phyloP scores from a whole-genome alignment of 2,113 vertebrate genomes.

The Sturnus vulgaris region DNA sequence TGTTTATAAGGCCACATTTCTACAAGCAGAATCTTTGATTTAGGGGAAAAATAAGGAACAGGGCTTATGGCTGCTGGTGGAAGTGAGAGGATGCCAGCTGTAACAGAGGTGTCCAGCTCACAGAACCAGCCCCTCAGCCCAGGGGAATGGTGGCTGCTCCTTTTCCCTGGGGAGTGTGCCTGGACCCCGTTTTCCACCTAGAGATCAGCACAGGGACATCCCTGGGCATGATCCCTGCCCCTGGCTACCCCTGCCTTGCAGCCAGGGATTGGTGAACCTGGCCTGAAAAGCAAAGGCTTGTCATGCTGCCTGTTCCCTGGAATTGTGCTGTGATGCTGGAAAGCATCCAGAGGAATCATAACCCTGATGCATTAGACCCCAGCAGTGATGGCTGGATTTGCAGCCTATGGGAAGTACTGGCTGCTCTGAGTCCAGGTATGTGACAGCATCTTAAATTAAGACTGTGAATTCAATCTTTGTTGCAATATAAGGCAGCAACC shows the following conservation, averaged over 20 bases:
- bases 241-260: not conserved
- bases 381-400: not conserved
- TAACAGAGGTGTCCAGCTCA: not conserved
- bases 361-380: not conserved
- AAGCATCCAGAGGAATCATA: not conserved
- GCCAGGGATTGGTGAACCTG: not conserved
- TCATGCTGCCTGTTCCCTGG: not conserved
- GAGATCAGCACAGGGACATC: not conserved
- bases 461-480: not conserved
- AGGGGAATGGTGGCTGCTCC: not conserved
- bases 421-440: not conserved
- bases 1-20: constrained; percentile 33
- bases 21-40: constrained; percentile 27
- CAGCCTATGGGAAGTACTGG: not conserved
- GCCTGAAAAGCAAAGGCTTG: not conserved
- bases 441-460: constrained; percentile 31
- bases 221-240: not conserved
- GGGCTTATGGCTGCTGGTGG: not conserved
- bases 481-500: constrained; percentile 32
- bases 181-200: not conserved
- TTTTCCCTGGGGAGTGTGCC: rapidly evolving
- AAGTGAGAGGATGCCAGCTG: not conserved
- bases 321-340: not conserved
- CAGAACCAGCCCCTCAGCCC: not conserved
- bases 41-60: constrained; percentile 30